These are phyloP conservation scores for Sphaeridia pumilis DNA, from an alignment of 2,888 invertebrate species.

Conservation along the genomic window DNA sequence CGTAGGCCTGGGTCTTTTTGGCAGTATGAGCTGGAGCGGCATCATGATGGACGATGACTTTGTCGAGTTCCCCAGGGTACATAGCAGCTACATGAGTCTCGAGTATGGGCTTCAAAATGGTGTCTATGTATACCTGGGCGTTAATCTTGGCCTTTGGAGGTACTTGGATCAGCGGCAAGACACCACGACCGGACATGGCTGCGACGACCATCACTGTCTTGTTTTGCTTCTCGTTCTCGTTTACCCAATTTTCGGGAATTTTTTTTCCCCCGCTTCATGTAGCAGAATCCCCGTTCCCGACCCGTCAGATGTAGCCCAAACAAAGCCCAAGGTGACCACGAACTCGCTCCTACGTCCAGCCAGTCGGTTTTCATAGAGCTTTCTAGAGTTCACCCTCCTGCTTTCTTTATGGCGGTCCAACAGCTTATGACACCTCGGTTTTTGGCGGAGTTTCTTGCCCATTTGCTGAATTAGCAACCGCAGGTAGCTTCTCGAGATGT, in stretches of 20 bases:
- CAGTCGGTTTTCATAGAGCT: background rate
- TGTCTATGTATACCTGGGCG: background rate
- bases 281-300: background rate
- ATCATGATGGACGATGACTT: slow-evolving; percentile 4
- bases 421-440: background rate
- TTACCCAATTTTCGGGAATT: background rate
- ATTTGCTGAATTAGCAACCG: background rate
- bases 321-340: background rate
- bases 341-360: background rate
- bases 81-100: background rate
- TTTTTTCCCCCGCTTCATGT: background rate
- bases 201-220: slow-evolving; percentile 4
- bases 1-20: background rate
- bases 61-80: background rate
- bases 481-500: background rate
- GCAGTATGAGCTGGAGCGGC: slow-evolving; percentile 1
- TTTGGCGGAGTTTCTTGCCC: background rate
- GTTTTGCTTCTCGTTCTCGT: background rate
- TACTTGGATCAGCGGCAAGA: background rate
- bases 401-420: background rate
- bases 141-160: slow-evolving; percentile 1
- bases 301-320: background rate
- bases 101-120: background rate
- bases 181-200: background rate
- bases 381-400: background rate